Evolutionary conservation across 2,888 invertebrate species (phyloP).

Genomic region (Parnassius apollo): DNA sequence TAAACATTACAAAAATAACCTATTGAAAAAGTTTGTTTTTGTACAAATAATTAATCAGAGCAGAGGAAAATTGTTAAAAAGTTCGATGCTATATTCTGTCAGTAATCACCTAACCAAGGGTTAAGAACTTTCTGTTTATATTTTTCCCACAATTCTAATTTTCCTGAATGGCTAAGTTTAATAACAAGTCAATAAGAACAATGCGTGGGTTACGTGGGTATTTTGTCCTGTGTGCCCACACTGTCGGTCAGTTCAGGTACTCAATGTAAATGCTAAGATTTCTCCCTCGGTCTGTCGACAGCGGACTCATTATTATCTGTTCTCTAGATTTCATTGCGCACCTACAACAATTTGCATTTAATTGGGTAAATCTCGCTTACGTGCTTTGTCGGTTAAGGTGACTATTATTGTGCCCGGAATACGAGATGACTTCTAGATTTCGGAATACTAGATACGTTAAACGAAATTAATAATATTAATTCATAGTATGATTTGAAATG

Average conservation of each 20-base stretch:
- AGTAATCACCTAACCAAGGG: too few species aligned
- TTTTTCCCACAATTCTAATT: background rate
- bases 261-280: constrained; percentile 58
- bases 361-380: constrained; percentile 49
- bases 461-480: too few species aligned
- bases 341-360: constrained; percentile 53
- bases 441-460: too few species aligned
- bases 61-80: too few species aligned
- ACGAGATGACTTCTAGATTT: too few species aligned
- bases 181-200: constrained; percentile 42
- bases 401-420: background rate
- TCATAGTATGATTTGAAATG: too few species aligned
- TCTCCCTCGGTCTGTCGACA: constrained; percentile 43
- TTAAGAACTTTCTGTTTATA: constrained; percentile 4
- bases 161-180: constrained; percentile 29
- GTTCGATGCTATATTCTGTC: too few species aligned
- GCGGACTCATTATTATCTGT: constrained; percentile 48
- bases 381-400: constrained; percentile 33
- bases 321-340: constrained; percentile 54
- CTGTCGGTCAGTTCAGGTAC: constrained; percentile 32
- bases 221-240: constrained; percentile 44
- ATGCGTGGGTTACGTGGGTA: constrained; percentile 45
- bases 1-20: too few species aligned
- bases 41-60: too few species aligned
- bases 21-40: too few species aligned